phyloP scores from a whole-genome alignment of 2,888 invertebrate genomes.

The Tetheella fluctuosa region DNA sequence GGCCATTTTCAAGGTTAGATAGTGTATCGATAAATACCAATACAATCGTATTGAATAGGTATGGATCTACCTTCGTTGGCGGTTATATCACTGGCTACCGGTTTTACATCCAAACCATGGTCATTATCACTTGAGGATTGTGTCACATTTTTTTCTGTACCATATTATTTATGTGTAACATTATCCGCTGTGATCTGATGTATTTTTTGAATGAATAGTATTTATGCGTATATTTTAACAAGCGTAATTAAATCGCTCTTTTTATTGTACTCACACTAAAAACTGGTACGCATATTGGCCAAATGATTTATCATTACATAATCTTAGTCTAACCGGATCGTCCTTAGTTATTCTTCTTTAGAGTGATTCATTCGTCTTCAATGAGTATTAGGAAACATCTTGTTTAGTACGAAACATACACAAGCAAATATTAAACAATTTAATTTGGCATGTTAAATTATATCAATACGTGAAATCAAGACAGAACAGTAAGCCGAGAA shows the following conservation, averaged over 20 bases:
- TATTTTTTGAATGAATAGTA: too few relatives aligned
- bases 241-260: constrained; percentile 44
- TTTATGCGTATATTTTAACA: constrained; percentile 33
- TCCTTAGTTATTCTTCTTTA: constrained; percentile 51
- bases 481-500: too few relatives aligned
- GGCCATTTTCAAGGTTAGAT: constrained; percentile 61
- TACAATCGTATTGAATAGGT: constrained; percentile 40
- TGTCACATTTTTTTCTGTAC: constrained; percentile 63
- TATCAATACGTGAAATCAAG: too few relatives aligned
- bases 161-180: constrained; percentile 22
- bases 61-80: constrained; percentile 45
- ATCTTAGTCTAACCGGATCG: constrained; percentile 35
- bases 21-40: constrained; percentile 47
- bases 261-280: constrained; percentile 26
- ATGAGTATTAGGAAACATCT: background rate
- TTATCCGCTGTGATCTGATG: too few relatives aligned
- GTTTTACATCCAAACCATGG: constrained; percentile 65
- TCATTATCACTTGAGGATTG: constrained; percentile 59
- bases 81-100: constrained; percentile 61
- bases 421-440: background rate
- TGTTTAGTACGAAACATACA: background rate
- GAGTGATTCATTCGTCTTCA: constrained; percentile 45
- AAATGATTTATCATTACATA: constrained; percentile 50
- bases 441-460: background rate
- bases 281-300: constrained; percentile 28